These are phyloP conservation scores for Thaumetopoea pityocampa DNA, from an alignment of 1,140 invertebrate species.

Conservation along the genomic window DNA sequence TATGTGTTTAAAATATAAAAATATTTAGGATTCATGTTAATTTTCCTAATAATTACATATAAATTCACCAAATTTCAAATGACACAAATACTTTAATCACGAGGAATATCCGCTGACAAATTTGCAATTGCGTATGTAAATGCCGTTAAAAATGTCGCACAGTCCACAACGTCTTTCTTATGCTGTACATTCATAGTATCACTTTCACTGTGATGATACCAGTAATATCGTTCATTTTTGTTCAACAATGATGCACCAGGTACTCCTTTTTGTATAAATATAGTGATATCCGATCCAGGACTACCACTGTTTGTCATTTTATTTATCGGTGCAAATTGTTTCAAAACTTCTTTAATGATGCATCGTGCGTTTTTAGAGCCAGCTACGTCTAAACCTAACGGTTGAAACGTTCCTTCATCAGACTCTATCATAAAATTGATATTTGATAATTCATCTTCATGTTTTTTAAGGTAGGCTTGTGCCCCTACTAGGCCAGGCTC, in stretches of 20 bases:
- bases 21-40: background rate
- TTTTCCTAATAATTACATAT: background rate
- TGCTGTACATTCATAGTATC: constrained; percentile 86
- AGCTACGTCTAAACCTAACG: constrained; percentile 79
- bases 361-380: constrained; percentile 77
- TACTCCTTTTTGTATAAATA: constrained; percentile 79
- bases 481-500: constrained; percentile 84
- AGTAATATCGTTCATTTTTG: constrained; percentile 83
- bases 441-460: constrained; percentile 78
- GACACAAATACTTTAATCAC: constrained; percentile 27
- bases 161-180: constrained; percentile 78
- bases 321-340: constrained; percentile 74
- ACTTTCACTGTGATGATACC: constrained; percentile 86
- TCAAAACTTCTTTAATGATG: constrained; percentile 80
- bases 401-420: constrained; percentile 88
- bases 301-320: constrained; percentile 32
- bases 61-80: background rate
- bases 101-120: constrained; percentile 79
- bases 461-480: constrained; percentile 77
- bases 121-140: constrained; percentile 83
- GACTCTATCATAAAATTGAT: constrained; percentile 85
- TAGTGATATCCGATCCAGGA: constrained; percentile 80
- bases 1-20: no score
- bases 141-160: constrained; percentile 83
- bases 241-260: constrained; percentile 82